Base-by-base conservation (phyloP, 2,797 vertebrate genomes). In the Paratrypauchen microcephalus region DNA sequence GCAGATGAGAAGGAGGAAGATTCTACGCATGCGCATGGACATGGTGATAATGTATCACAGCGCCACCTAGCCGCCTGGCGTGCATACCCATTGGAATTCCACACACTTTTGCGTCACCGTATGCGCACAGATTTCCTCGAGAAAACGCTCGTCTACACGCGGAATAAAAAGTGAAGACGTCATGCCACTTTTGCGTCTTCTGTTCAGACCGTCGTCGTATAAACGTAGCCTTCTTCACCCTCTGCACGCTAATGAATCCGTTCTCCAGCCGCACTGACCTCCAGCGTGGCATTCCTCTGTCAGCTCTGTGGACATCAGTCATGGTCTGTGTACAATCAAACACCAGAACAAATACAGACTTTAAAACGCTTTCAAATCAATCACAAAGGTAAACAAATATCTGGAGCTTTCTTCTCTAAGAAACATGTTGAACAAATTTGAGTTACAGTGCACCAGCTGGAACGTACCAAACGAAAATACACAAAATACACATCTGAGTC, bases 341-440 rank as follows among this genome's bases (percentile, higher is more conserved):
- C 71, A 56, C 69, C 55, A 66, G 60, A 66, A 72, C 73, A 83
- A 77, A 76, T 66, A 2, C 7, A 54, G 45, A 75, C 61, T 6
- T 85, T 72, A 75, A 45, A 13, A 45, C 13, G 12, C 41, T 15
- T 45, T 45, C 41, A 45, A 82, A 88, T 60, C 50, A 86, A 90
- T 82, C 77, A 83, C 77, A 82, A 67, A 72, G 60, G 62, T 85
- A 91, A 92, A 90, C 89, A 92, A 91, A 86, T 72, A 80, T 41
- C 69, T 59, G 85, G 85, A 91, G 87, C 75, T 76, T 64, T 12
- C 66, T 64, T 72, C 58, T 28, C 65, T 61, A 30, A 75, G 66
- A 57, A 78, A 76, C 73, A 78, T 78, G 71, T 77, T 76, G 72
- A 63, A 50, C 82, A 85, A 76, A 76, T 66, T 57, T 70, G 68